Evolutionary conservation across 2,888 invertebrate genomes (phyloP).

Genomic region (Argyra leucocephala): DNA sequence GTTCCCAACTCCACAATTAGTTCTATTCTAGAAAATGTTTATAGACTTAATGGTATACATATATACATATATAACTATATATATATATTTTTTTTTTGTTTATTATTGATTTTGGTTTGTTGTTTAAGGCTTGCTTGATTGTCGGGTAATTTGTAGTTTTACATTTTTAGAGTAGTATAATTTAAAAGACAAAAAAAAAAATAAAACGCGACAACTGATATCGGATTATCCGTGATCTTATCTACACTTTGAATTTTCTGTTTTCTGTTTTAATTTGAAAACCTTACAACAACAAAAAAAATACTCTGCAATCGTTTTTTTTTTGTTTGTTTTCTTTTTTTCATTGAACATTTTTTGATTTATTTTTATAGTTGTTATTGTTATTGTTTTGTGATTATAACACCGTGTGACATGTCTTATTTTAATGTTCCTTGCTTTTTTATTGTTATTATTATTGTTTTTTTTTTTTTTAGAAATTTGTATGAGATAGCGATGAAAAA

Average conservation of each 20-base stretch:
- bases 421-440: not conserved
- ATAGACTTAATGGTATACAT: no score
- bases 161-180: not conserved
- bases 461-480: not conserved
- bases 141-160: constrained; percentile 1
- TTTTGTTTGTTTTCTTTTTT: not conserved
- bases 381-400: not conserved
- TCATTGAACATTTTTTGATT: not conserved
- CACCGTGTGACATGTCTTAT: constrained; percentile 1
- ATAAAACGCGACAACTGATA: no score
- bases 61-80: no score
- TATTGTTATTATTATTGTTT: not conserved
- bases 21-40: no score
- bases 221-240: not conserved
- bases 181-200: no score
- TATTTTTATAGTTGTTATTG: not conserved
- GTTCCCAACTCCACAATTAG: no score
- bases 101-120: not conserved
- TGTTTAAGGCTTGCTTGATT: not conserved
- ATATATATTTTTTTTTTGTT: no score
- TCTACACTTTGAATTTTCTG: not conserved
- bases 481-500: no score
- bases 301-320: not conserved
- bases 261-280: not conserved
- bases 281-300: no score